Percentiles rank a stretch among this genome's conserved stretches.
phyloP scores from a whole-genome alignment of 2,113 vertebrate genomes.

The Eupsittula cactorum region DNA sequence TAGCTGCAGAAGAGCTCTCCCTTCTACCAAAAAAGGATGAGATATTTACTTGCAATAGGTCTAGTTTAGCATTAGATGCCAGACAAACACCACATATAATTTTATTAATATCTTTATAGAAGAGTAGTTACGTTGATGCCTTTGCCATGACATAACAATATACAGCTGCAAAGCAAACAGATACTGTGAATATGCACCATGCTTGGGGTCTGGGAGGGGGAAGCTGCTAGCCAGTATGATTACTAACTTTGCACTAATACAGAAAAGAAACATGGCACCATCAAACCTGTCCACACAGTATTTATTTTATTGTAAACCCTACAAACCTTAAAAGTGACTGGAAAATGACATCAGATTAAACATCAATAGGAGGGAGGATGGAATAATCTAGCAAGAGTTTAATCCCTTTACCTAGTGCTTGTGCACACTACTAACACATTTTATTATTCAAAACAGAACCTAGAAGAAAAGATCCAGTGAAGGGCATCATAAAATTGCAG shows the following conservation, averaged over 20 bases:
- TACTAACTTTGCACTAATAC: not conserved
- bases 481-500: constrained; percentile 33
- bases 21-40: not conserved
- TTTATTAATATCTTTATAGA: not conserved
- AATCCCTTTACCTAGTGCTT: constrained; percentile 53
- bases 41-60: not conserved
- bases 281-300: not conserved
- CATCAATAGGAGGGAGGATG: constrained; percentile 9
- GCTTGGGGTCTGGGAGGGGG: not conserved
- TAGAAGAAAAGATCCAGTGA: not conserved
- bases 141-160: constrained; percentile 11
- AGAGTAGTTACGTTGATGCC: not conserved
- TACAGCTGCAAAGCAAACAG: constrained; percentile 6
- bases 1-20: not conserved
- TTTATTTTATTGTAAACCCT: not conserved
- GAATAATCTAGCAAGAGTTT: constrained; percentile 67
- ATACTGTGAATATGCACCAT: not conserved
- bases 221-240: not conserved
- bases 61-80: not conserved
- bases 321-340: not conserved
- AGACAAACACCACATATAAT: not conserved
- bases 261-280: not conserved
- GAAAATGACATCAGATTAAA: constrained; percentile 55
- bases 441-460: not conserved
- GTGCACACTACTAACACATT: not conserved